phyloP scores from a whole-genome alignment of 1,140 invertebrate species.

The Helicoverpa zea region DNA sequence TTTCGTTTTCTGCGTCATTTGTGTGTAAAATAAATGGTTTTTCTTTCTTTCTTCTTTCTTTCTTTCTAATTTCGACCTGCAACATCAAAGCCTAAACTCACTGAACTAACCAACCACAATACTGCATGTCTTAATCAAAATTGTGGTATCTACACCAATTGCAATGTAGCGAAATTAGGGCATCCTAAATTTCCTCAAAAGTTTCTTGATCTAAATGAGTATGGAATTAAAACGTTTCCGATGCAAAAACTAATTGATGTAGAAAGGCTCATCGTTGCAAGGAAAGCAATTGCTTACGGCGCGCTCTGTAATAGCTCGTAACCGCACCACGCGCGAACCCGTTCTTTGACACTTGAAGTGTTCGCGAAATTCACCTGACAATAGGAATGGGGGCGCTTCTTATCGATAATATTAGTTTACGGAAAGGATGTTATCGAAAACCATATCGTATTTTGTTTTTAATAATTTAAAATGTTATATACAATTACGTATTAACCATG shows the following conservation, averaged over 20 bases:
- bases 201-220: not conserved
- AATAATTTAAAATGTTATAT: too few species aligned
- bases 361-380: constrained; percentile 57
- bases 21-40: too few species aligned
- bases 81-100: constrained; percentile 7
- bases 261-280: constrained; percentile 66
- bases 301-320: constrained; percentile 61
- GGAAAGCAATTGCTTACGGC: constrained; percentile 73
- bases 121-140: constrained; percentile 39
- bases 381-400: constrained; percentile 2
- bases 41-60: too few species aligned
- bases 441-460: too few species aligned
- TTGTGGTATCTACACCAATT: constrained; percentile 12
- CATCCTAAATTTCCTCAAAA: constrained; percentile 30
- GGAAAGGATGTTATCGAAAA: not conserved
- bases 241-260: constrained; percentile 46
- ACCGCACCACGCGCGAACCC: constrained; percentile 68
- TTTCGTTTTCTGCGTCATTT: too few species aligned
- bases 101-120: constrained; percentile 10
- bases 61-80: constrained; percentile 3
- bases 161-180: not conserved
- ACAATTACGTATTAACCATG: too few species aligned
- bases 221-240: constrained; percentile 45
- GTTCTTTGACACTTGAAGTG: constrained; percentile 70
- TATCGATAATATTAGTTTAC: constrained; percentile 43